Percentiles rank a stretch among this genome's conserved stretches.
phyloP scores from a whole-genome alignment of 92 coral and sea anemone genomes.

The Epizoanthus stellaris region DNA sequence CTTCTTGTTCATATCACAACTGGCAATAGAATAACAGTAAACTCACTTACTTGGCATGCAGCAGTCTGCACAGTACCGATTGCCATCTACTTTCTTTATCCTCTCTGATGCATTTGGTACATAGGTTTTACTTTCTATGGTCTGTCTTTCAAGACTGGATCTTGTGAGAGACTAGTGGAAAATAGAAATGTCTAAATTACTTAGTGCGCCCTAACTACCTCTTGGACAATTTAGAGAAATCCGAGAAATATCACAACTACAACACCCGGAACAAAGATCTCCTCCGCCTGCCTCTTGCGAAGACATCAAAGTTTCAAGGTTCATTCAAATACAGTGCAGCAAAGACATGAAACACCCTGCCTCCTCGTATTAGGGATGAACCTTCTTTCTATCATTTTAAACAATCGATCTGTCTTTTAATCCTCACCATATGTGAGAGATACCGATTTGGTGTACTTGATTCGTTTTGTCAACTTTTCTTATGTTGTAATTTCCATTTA shows the following conservation, averaged over 20 bases:
- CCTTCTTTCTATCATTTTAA: no score
- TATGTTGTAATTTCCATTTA: no score
- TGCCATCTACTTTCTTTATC: slow-evolving; percentile 88
- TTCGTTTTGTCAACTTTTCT: no score
- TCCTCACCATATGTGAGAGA: no score
- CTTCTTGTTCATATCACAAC: neutral
- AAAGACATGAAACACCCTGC: no score
- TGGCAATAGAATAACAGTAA: neutral
- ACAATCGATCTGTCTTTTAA: no score
- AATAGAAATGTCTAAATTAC: neutral
- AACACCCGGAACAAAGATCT: no score
- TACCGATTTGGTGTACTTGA: neutral
- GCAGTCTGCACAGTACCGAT: slow-evolving; percentile 96
- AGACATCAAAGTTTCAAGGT: no score
- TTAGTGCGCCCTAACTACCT: neutral
- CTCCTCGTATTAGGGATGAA: no score
- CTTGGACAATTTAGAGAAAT: neutral
- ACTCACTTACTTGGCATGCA: slow-evolving; percentile 81
- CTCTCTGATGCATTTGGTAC: slow-evolving; percentile 89
- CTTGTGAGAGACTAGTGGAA: slow-evolving; percentile 75
- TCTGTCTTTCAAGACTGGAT: slow-evolving; percentile 54
- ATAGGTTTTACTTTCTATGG: slow-evolving; percentile 65
- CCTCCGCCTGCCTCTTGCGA: no score
- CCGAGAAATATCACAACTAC: no score
- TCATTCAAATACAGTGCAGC: no score